These are phyloP conservation scores for Melieria omissa DNA, from an alignment of 2,888 invertebrate species.

Conservation along the genomic window DNA sequence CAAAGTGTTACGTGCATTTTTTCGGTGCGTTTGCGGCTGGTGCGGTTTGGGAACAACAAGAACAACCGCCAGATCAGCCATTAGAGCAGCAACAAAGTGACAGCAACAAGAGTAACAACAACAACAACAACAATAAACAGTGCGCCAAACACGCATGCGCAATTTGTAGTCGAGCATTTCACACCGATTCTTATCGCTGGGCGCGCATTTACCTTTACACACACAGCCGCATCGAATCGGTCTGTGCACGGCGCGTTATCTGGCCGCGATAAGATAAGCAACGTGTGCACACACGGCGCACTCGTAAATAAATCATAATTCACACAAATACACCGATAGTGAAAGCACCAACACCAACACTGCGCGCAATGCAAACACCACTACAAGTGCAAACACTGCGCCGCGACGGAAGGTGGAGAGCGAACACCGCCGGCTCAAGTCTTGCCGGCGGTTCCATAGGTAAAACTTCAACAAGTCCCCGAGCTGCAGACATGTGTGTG, in stretches of 20 bases:
- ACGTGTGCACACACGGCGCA: constrained; percentile 18
- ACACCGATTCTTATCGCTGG: constrained; percentile 58
- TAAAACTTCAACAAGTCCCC: constrained; percentile 23
- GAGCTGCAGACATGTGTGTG: constrained; percentile 6
- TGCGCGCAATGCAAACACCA: background rate
- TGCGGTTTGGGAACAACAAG: background rate
- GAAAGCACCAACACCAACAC: constrained; percentile 9
- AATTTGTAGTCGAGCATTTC: constrained; percentile 54
- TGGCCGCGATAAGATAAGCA: constrained; percentile 60
- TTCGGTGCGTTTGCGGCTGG: background rate
- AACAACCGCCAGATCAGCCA: background rate
- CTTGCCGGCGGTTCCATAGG: constrained; percentile 22
- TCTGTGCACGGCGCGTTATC: no score
- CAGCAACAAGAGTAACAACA: constrained; percentile 24
- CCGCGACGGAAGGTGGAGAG: no score
- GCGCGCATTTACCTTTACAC: constrained; percentile 2
- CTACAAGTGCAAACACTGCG: no score
- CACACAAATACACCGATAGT: constrained; percentile 36
- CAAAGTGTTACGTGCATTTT: background rate
- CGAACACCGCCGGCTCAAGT: no score
- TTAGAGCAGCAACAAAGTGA: background rate
- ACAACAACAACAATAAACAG: constrained; percentile 26
- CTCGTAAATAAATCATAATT: constrained; percentile 50
- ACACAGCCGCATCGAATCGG: background rate
- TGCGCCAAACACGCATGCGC: constrained; percentile 60